Base-by-base conservation (phyloP, 2,888 invertebrate species). In the Melieria omissa region DNA sequence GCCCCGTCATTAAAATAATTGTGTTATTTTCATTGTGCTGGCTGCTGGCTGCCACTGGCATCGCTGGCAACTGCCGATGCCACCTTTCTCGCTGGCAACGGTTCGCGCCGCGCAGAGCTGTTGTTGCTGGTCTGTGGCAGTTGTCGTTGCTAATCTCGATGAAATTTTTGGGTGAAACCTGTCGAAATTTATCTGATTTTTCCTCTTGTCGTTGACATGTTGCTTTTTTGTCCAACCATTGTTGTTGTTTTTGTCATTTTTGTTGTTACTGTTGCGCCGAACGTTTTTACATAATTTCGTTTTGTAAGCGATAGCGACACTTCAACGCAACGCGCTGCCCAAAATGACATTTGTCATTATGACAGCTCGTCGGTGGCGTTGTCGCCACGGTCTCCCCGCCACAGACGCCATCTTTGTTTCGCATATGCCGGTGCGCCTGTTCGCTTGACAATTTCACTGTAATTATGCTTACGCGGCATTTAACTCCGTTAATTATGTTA, bases 401-500 rank as follows among this genome's bases (percentile, higher is more conserved):
- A 55, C 55, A 55, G 58, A 57, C 70, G 64, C 65, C 70, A 69
- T 65, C 65, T 70, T 70, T 42, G 47, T 65, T 42, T 47, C 49
- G 12, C 60, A 12, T n/a, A 29, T 16, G n/a, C 41, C 47, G 62
- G 55, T 57, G 44, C 57, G 16, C 14, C 49, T 42, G n/a, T 7
- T 49, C 14, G 60, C 58, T 65, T 70, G 60, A 70, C 70, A 70
- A 65, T 70, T 70, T 70, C 65, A 65, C 65, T 57, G 52, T 60
- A 72, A 71, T 73, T 74, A 74, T 71, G 80, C 81, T 83, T 83
- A 84, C 80, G 81, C 83, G 83, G 84, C 82, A 82, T 78, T 83
- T 83, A 83, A 84, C 82, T 83, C 77, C 76, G 78, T 78, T 84
- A 84, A 84, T 84, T 82, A 78, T 78, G 70, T 75, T 70, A 79